Percentiles rank a stretch among this genome's conserved stretches.
Evolutionary conservation across 2,797 vertebrate genomes (phyloP).

Genomic region (Hylomyscus alleni): DNA sequence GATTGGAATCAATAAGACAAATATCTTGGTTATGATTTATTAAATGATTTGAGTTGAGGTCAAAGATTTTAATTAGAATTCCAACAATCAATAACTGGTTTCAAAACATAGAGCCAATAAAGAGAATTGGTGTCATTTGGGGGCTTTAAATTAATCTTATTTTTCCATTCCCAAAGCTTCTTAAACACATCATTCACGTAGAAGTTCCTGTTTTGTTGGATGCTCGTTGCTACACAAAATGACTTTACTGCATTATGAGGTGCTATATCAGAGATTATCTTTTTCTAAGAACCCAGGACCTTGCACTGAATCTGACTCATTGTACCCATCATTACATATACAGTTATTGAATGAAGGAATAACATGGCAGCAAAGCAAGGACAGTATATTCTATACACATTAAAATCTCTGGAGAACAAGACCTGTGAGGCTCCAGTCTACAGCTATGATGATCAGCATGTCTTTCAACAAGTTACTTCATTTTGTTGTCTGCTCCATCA

Average conservation of each 20-base stretch:
- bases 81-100: neutral
- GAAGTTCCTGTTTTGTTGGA: neutral
- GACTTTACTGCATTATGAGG: neutral
- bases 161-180: neutral
- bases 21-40: conserved; percentile 21
- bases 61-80: conserved; percentile 43
- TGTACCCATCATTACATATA: neutral
- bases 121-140: neutral
- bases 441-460: neutral
- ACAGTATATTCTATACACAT: neutral
- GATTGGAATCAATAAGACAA: conserved; percentile 10
- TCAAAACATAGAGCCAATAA: neutral
- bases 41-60: conserved; percentile 39
- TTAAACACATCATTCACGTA: neutral
- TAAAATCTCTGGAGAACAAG: neutral
- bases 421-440: neutral
- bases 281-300: neutral
- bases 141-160: neutral
- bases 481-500: neutral
- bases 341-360: neutral
- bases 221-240: neutral
- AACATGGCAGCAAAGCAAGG: neutral
- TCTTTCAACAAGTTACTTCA: neutral
- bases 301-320: neutral
- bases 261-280: neutral